These are phyloP conservation scores for Monodelphis domestica DNA, from an alignment of 2,797 vertebrate genomes.

Conservation along the genomic window DNA sequence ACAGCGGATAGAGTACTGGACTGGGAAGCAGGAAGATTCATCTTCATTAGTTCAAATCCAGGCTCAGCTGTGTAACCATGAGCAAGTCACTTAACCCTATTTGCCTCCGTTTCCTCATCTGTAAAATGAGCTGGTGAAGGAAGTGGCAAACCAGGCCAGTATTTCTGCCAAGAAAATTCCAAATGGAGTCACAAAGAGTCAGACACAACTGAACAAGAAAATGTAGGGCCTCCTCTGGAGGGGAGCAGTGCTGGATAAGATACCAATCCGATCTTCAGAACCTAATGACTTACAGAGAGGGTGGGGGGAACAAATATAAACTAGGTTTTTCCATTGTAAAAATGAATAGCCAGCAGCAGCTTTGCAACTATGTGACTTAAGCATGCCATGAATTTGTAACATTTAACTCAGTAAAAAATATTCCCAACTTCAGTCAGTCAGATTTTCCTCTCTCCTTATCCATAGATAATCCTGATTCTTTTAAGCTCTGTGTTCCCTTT, in stretches of 20 bases:
- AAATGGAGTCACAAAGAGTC: too few relatives aligned
- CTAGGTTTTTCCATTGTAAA: background rate
- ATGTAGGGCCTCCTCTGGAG: background rate
- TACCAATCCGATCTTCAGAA: background rate
- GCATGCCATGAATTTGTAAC: background rate
- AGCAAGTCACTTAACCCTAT: too few relatives aligned
- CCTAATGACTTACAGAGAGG: background rate
- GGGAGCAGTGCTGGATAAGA: background rate
- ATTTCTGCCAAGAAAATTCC: too few relatives aligned
- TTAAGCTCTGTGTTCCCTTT: background rate
- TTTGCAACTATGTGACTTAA: background rate
- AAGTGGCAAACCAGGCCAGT: too few relatives aligned
- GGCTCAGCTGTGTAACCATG: too few relatives aligned
- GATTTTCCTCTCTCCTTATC: background rate
- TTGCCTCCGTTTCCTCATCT: too few relatives aligned
- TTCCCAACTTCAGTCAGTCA: fast-evolving
- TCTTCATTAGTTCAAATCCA: too few relatives aligned
- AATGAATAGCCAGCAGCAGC: background rate
- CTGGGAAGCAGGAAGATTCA: too few relatives aligned
- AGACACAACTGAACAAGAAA: too few relatives aligned
- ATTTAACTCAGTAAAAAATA: background rate
- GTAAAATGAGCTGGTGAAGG: too few relatives aligned
- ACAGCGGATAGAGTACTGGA: too few relatives aligned
- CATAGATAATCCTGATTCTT: background rate
- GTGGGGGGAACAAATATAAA: background rate